Base-by-base conservation (phyloP, 2,888 invertebrate species). In the Sinelater perroti region DNA sequence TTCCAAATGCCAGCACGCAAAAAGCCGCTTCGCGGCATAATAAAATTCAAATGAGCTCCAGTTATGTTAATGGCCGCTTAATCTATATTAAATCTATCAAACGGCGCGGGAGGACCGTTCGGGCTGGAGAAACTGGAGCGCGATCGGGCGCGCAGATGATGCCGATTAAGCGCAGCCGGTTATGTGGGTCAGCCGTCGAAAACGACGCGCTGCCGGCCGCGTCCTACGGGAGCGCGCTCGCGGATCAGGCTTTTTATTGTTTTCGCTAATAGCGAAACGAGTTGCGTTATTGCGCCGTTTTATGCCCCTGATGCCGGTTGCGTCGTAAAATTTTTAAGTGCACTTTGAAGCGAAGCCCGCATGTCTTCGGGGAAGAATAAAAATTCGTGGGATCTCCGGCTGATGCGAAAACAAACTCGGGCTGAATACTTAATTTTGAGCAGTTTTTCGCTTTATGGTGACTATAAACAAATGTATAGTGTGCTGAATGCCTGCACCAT, bases 1-100 rank as follows among this genome's bases (percentile, higher is more conserved):
- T 57, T 57, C 46, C 40, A 53, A 60, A 49, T 20, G 30, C 20
- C 30, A 42, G 28, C 50, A 61, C 54, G 57, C 53, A 51, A 61
- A 61, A 54, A 50, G 51, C 16, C 28, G 51, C 54, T 57, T 55
- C 21, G 53, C 47, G 49, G 28, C 47, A 57, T 49, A 56, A 49
- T 49, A 49, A 49, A 49, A 49, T 49, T 49, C 26, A 49, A 36
- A 49, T 49, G 46, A 46, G 46, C 11, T 33, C 46, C 14, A 46
- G 28, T 46, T 46, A 33, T 46, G 31, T 46, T 40, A 40, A 40
- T 40, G 14, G 8, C 14, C 13, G 5, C 18, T 7, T 46, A 46
- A 46, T 46, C 46, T 33, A 46, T 46, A 46, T 46, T 46, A 40
- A 42, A 46, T 46, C 46, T 33, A 46, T 33, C 33, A 46, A 46